Conservation (phyloP, 2,797 vertebrate genomes). For the Gobionotothen gibberifrons region DNA sequence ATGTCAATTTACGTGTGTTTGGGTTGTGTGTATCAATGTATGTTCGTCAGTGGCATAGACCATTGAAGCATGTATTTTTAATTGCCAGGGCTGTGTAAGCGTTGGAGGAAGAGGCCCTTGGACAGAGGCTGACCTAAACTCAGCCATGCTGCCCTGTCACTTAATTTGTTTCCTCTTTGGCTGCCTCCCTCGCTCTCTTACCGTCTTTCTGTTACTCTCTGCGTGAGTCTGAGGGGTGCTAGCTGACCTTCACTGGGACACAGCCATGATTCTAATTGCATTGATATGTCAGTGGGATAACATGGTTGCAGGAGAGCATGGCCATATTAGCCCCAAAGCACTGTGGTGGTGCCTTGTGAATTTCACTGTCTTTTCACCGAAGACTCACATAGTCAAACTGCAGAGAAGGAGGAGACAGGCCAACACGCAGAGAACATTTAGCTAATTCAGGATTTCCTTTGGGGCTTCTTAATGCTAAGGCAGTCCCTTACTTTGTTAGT, state of each 20-base stretch:
- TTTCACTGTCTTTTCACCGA: constrained; percentile 61
- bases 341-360: constrained; percentile 38
- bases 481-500: constrained; percentile 19
- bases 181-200: constrained; percentile 32
- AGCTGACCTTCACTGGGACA: constrained; percentile 77
- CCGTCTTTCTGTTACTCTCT: constrained; percentile 43
- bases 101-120: constrained; percentile 64
- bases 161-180: constrained; percentile 76
- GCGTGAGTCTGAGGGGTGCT: constrained; percentile 62
- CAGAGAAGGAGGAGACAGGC: constrained; percentile 37
- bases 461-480: constrained; percentile 14
- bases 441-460: constrained; percentile 42
- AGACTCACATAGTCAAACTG: constrained; percentile 45
- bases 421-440: constrained; percentile 22
- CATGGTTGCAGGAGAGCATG: constrained; percentile 59
- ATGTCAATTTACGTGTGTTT: constrained; percentile 47
- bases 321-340: constrained; percentile 66
- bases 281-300: constrained; percentile 71
- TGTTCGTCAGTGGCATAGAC: constrained; percentile 68
- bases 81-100: constrained; percentile 77
- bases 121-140: constrained; percentile 75
- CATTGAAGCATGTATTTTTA: constrained; percentile 89
- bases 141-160: constrained; percentile 69
- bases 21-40: constrained; percentile 54
- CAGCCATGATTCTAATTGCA: constrained; percentile 78